Base-by-base conservation (phyloP, 2,888 invertebrate genomes). In the Lasioglossum morio region DNA sequence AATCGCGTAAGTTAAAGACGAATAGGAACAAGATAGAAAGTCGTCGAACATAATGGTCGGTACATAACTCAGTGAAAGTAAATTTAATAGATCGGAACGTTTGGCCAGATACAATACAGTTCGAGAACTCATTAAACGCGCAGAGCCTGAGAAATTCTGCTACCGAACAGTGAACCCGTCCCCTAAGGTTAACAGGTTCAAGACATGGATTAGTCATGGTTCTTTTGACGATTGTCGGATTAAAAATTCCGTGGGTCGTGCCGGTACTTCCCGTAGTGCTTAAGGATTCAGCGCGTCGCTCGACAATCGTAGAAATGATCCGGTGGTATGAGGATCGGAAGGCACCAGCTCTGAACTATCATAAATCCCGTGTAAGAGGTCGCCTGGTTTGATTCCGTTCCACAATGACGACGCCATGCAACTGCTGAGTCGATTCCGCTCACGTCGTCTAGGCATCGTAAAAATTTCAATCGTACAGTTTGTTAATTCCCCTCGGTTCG, bases 291-390 rank as follows among this genome's bases (percentile, higher is more conserved):
- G 27, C 14, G n/a, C 76, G 46, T 4, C 74, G 30, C n/a, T 63
- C 66, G 34, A 53, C 1, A 46, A 82, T 66, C 57, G 63, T 43
- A 63, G 27, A 27, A 30, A 48, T 48, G 69, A 60, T 75, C n/a
- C 46, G 19, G 27, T 7, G 60, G 30, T 19, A 30, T 2, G 19
- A 63, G 63, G 14, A 72, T 74, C 70, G 53, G 75, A 85, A 85
- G 76, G 7, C 63, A 85, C 48, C 40, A 57, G 40, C 16, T n/a
- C 23, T 27, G 82, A 74, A 48, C 40, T 53, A 72, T 76, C 37
- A 40, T 79, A 79, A 85, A 84, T 79, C 76, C 57, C 19, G 43
- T 7, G 30, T 7, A 53, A 72, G 79, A 84, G 84, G 72, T 57
- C 79, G 46, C 70, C 43, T n/a, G 69, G 46, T 0, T 37, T 37